phyloP scores from a whole-genome alignment of 2,797 vertebrate species.

The Rhynchotus rufescens region DNA sequence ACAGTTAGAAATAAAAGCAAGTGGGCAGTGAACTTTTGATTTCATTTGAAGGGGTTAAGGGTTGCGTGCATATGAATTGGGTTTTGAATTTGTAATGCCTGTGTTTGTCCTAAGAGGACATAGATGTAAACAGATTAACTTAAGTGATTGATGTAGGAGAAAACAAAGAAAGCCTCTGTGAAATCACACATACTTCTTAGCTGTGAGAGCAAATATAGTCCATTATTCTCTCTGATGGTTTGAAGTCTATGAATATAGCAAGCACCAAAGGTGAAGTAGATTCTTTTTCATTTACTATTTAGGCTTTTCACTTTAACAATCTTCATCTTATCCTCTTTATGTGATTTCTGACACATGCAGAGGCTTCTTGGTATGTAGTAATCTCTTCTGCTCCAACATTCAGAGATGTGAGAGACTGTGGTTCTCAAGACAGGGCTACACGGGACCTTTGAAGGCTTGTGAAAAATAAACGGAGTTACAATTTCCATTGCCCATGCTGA shows the following conservation, averaged over 20 bases:
- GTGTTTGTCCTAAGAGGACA: accelerated
- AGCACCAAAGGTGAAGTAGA: background rate
- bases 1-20: background rate
- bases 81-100: background rate
- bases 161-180: background rate
- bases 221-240: background rate
- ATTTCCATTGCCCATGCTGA: background rate
- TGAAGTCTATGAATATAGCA: background rate
- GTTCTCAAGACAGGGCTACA: background rate
- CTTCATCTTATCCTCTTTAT: background rate
- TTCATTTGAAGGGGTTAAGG: background rate
- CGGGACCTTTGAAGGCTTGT: background rate
- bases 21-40: background rate
- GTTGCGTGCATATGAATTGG: background rate
- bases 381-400: accelerated
- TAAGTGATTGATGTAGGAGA: background rate
- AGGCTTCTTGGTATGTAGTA: background rate
- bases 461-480: background rate
- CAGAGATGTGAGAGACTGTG: background rate
- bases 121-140: background rate
- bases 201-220: background rate
- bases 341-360: background rate
- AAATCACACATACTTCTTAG: background rate
- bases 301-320: background rate
- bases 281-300: background rate